Base-by-base conservation (phyloP, 2,797 vertebrate genomes). In the Moxostoma hubbsi region DNA sequence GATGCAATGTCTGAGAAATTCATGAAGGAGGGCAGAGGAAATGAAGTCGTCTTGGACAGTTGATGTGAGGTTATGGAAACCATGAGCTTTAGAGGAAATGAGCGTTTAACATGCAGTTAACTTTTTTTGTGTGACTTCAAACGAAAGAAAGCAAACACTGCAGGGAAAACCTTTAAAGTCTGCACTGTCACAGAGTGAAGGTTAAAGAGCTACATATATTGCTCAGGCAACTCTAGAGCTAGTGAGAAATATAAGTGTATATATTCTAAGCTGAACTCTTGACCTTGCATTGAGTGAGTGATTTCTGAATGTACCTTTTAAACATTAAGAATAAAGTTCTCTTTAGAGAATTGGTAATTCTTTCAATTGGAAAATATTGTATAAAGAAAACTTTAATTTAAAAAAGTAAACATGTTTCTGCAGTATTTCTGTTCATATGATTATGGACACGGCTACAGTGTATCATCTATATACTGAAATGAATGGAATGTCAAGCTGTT, bases 91-190 rank as follows among this genome's bases (percentile, higher is more conserved):
- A 18, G 63, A 58, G 74, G 16, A 76, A 68, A 77, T 67, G 53
- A 68, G 64, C 45, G 5, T 75, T 36, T 55, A 66, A 57, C 53
- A 49, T 47, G 15, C 63, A 54, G 61, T 5, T 24, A 8, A 18
- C 18, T 11, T 63, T 74, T 16, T 63, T 74, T 63, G 51, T 77
- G 18, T 43, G 18, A 68, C 15, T 58, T 77, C 43, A 59, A 77
- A 59, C 9, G 13, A 63, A 43, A 53, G 58, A 51, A 73, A n/a
- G 18, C 12, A 73, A 61, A 73, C 0, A 46, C 51, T 75, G 18
- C 58, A 53, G 58, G 15, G 59, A 63, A 67, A 68, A 36, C 11
- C 54, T 68, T 68, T 77, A 59, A 43, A 46, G 53, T 66, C 63
- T 57, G 62, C 43, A 49, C 2, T 57, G 53, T 67, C 49, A 57